Evolutionary conservation across 2,888 invertebrate genomes (phyloP).

Genomic region (Brachyptera risi): DNA sequence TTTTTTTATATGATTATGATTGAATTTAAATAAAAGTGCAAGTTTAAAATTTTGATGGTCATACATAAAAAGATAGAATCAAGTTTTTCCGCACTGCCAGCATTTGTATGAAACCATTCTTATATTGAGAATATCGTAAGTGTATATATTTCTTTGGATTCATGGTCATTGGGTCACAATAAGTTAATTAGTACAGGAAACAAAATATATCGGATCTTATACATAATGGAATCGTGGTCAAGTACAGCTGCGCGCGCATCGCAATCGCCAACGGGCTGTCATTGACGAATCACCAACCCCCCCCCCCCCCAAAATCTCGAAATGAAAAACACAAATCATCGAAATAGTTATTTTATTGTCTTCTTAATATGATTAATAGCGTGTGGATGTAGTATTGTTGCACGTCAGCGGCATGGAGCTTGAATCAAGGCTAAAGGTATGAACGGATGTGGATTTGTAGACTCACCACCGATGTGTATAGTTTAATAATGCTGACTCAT

Average conservation of each 20-base stretch:
- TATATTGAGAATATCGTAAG: too few relatives aligned
- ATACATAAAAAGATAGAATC: too few relatives aligned
- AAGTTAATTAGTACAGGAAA: conserved; percentile 24
- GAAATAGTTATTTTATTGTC: neutral
- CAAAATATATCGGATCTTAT: conserved; percentile 23
- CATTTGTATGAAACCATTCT: too few relatives aligned
- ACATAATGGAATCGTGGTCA: conserved; percentile 11
- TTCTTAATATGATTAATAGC: conserved; percentile 9
- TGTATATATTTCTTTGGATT: too few relatives aligned
- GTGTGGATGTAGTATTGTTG: too few relatives aligned
- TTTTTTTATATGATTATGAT: too few relatives aligned
- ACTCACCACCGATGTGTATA: neutral
- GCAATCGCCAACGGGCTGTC: conserved; percentile 16
- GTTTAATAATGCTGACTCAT: neutral
- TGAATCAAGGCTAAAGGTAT: too few relatives aligned
- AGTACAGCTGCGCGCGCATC: neutral
- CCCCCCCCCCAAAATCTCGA: conserved; percentile 2
- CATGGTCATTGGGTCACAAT: conserved; percentile 2
- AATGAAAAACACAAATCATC: neutral
- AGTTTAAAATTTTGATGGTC: too few relatives aligned
- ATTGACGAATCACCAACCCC: conserved; percentile 9
- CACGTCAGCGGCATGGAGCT: too few relatives aligned
- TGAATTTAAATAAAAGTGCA: too few relatives aligned
- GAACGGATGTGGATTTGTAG: neutral
- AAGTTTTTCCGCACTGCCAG: too few relatives aligned